Base-by-base conservation (phyloP, 2,797 vertebrate genomes). In the Danionella dracula region DNA sequence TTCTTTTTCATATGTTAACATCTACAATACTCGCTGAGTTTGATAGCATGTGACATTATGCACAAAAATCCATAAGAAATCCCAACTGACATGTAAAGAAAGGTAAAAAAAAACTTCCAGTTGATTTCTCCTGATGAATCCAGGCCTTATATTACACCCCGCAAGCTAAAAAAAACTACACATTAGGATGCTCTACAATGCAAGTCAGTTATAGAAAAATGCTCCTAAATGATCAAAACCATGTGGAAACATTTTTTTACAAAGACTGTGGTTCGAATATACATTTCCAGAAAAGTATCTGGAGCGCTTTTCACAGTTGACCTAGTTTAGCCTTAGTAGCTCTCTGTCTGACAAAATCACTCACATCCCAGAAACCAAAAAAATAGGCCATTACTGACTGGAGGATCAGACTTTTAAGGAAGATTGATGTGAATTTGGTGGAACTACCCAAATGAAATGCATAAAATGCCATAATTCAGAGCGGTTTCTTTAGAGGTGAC, bases 111-210 rank as follows among this genome's bases (percentile, higher is more conserved):
- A 53, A 63, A 57, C 48, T 49, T 10, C 42, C 37, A 46, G 63
- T 61, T 23, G 66, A 73, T 82, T 85, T 82, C 21, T 74, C 62
- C 67, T 68, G 76, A 67, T 2, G 20, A 29, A 60, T 59, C 79
- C 76, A 15, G 60, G 32, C 59, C 77, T 53, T 62, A 38, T 59
- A 38, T 77, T 77, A 76, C n/a, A 54, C 13, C 65, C 73, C 63
- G 78, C 81, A 81, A 85, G 77, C 35, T 59, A 77, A 84, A 79
- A 79, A 54, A 2, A 79, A 82, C 85, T 85, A 85, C 83, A 88
- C 84, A 85, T 54, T 73, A 76, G 69, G 78, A 35, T 42, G 49
- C 19, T 16, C 55, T 34, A 64, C 27, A 49, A 64, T 16, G 51
- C 23, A 19, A 62, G 51, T 44, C 13, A 34, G 66, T 64, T 53